These are phyloP conservation scores for Hipposideros larvatus DNA, from an alignment of 2,797 vertebrate genomes.

Conservation along the genomic window DNA sequence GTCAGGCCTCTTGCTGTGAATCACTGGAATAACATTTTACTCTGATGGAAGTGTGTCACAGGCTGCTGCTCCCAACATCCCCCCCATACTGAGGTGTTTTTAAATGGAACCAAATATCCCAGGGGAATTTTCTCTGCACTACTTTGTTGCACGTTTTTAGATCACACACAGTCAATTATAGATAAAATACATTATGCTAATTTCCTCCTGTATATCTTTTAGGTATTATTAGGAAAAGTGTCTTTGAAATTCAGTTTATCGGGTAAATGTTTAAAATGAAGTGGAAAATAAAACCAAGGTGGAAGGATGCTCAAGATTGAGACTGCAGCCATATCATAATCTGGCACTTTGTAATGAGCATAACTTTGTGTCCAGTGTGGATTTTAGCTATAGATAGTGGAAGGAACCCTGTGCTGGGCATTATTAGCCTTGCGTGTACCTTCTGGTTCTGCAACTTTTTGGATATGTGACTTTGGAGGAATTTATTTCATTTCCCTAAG, in stretches of 20 bases:
- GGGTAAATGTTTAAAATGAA: conserved; percentile 63
- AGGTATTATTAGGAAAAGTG: conserved; percentile 75
- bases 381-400: neutral
- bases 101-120: conserved; percentile 70
- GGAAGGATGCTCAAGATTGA: neutral
- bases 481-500: conserved; percentile 14
- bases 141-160: conserved; percentile 68
- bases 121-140: conserved; percentile 67
- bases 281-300: conserved; percentile 25
- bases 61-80: conserved; percentile 49
- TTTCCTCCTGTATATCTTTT: conserved; percentile 59
- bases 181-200: conserved; percentile 78
- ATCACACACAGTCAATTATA: conserved; percentile 71
- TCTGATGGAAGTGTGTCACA: conserved; percentile 72
- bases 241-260: conserved; percentile 70
- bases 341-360: neutral
- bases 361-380: neutral
- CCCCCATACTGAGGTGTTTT: conserved; percentile 59
- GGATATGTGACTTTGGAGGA: conserved; percentile 27
- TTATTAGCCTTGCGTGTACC: neutral
- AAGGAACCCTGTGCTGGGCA: neutral
- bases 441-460: neutral
- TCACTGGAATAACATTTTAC: conserved; percentile 63
- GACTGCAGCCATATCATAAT: too few species aligned
- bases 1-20: conserved; percentile 70